Evolutionary conservation across 2,888 invertebrate genomes (phyloP).

Genomic region (Folsomia candida): DNA sequence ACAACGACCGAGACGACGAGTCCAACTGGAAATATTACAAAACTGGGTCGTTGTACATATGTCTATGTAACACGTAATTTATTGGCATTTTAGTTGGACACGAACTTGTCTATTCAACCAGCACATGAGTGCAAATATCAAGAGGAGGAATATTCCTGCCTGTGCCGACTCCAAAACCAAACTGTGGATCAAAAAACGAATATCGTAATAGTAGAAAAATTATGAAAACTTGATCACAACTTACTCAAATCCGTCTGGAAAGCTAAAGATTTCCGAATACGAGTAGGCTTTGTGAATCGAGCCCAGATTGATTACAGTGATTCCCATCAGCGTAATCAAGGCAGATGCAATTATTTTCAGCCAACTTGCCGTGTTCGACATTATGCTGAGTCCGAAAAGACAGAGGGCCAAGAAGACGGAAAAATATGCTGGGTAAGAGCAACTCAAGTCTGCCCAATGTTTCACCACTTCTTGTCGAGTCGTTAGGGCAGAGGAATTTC

Average conservation of each 20-base stretch:
- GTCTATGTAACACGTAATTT: no score
- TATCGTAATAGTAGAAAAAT: no score
- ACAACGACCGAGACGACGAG: neutral
- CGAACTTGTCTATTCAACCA: neutral
- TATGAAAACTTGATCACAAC: neutral
- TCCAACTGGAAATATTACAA: constrained; percentile 7
- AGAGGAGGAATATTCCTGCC: neutral
- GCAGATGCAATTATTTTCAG: neutral
- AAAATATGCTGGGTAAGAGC: constrained; percentile 8
- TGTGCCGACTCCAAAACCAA: neutral
- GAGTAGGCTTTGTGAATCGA: neutral
- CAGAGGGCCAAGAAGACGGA: neutral
- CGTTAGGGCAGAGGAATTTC: neutral
- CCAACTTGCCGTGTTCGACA: constrained; percentile 4
- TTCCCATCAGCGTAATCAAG: neutral
- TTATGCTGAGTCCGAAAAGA: neutral
- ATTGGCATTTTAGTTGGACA: neutral
- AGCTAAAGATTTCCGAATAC: constrained; percentile 4
- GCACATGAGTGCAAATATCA: neutral
- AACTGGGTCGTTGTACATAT: neutral
- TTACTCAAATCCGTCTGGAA: constrained; percentile 2
- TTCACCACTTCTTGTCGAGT: neutral
- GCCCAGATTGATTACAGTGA: neutral
- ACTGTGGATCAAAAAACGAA: neutral
- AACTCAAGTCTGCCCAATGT: neutral